Percentiles rank a stretch among this genome's conserved stretches.
These are phyloP conservation scores for Tragelaphus buxtoni DNA, from an alignment of 2,113 vertebrate genomes.

Conservation along the genomic window DNA sequence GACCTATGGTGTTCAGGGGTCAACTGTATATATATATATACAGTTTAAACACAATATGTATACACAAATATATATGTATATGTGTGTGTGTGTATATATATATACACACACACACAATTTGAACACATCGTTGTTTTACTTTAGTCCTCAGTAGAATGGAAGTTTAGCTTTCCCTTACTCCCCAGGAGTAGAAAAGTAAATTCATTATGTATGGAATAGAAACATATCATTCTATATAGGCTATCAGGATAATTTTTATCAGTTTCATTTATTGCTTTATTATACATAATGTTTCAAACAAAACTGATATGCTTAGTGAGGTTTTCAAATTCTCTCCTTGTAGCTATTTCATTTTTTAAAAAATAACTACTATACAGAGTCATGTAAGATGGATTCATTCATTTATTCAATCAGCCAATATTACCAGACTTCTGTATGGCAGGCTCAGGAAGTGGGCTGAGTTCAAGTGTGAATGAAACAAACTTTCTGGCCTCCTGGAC, in stretches of 20 bases:
- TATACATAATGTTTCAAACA: not conserved
- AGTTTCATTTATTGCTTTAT: not conserved
- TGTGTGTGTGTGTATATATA: rapidly evolving
- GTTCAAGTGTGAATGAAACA: not conserved
- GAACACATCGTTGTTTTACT: not conserved
- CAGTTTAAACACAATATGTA: not conserved
- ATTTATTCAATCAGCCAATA: not conserved
- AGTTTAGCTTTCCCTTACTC: not conserved
- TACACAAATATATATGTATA: rapidly evolving
- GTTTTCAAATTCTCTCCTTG: not conserved
- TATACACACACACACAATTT: not conserved
- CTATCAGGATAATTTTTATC: not conserved
- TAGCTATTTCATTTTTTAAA: not conserved
- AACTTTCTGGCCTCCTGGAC: not conserved
- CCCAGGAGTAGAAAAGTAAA: not conserved
- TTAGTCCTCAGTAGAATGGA: not conserved
- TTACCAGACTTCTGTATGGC: not conserved
- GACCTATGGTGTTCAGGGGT: not conserved
- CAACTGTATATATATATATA: not conserved
- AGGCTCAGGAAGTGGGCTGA: not conserved
- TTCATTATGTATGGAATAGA: not conserved
- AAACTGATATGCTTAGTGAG: not conserved
- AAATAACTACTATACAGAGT: not conserved
- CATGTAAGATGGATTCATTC: not conserved
- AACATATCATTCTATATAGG: not conserved